Evolutionary conservation across 2,888 invertebrate genomes (phyloP).

Genomic region (Apodemia duryi): DNA sequence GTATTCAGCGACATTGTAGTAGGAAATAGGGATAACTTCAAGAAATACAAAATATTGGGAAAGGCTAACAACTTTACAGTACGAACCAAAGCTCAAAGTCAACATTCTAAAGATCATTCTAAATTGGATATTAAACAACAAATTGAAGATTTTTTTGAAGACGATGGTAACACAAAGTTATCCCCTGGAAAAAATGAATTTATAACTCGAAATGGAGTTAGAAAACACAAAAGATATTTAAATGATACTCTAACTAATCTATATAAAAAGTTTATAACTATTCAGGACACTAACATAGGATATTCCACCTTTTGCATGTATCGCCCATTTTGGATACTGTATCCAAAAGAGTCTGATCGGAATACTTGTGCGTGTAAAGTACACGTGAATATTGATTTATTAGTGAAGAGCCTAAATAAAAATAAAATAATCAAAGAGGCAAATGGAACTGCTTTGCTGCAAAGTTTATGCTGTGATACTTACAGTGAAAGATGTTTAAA

Average conservation of each 20-base stretch:
- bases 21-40: too few species aligned
- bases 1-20: too few species aligned
- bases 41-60: too few species aligned
- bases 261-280: slow-evolving; percentile 22
- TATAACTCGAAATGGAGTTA: slow-evolving; percentile 20
- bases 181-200: slow-evolving; percentile 26
- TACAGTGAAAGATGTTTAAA: slow-evolving; percentile 27
- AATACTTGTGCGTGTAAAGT: slow-evolving; percentile 27
- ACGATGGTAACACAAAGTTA: slow-evolving; percentile 24
- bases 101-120: too few species aligned
- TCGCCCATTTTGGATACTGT: slow-evolving; percentile 29
- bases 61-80: too few species aligned
- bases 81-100: too few species aligned
- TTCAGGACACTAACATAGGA: slow-evolving; percentile 16
- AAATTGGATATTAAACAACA: slow-evolving; percentile 20
- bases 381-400: slow-evolving; percentile 27
- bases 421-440: slow-evolving; percentile 25
- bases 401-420: slow-evolving; percentile 24
- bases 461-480: slow-evolving; percentile 27
- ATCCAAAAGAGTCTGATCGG: slow-evolving; percentile 24
- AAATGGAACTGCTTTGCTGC: slow-evolving; percentile 24
- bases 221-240: slow-evolving; percentile 26
- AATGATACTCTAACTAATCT: slow-evolving; percentile 23
- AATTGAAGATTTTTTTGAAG: slow-evolving; percentile 27
- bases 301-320: slow-evolving; percentile 28